These are phyloP conservation scores for Istiophorus platypterus DNA, from an alignment of 2,113 vertebrate species.

Conservation along the genomic window DNA sequence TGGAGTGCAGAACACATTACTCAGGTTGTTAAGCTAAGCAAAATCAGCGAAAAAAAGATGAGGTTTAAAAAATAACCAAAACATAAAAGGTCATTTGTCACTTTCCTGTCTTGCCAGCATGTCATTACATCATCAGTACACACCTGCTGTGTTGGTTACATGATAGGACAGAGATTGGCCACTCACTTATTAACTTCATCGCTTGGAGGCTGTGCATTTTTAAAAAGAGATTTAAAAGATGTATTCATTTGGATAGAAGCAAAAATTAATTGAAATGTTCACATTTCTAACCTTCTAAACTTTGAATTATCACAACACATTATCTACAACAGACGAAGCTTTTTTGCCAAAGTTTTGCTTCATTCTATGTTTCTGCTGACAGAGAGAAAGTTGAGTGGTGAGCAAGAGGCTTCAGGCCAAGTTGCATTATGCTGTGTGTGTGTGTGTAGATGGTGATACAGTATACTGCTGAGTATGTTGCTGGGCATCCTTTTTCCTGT, in stretches of 20 bases:
- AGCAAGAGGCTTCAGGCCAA: conserved; percentile 55
- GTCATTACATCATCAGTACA: conserved; percentile 1
- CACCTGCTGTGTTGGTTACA: background rate
- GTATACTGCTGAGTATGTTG: conserved; percentile 67
- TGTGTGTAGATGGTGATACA: conserved; percentile 26
- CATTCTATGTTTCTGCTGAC: conserved; percentile 70
- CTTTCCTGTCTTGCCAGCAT: conserved; percentile 8
- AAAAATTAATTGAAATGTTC: background rate
- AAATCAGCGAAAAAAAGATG: background rate
- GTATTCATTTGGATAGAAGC: background rate
- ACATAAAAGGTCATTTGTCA: conserved; percentile 14
- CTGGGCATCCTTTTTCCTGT: conserved; percentile 62
- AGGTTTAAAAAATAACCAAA: background rate
- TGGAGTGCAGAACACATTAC: conserved; percentile 24
- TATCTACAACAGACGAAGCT: conserved; percentile 15
- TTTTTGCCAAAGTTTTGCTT: conserved; percentile 33
- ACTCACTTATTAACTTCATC: background rate
- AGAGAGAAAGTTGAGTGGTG: conserved; percentile 30
- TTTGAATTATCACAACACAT: background rate
- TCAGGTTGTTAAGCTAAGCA: conserved; percentile 37
- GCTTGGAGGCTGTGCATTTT: background rate
- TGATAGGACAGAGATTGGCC: conserved; percentile 7
- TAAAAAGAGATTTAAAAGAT: too few relatives aligned
- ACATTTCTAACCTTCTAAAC: background rate
- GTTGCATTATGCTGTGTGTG: conserved; percentile 27